Evolutionary conservation across 1,140 invertebrate genomes (phyloP).

Genomic region (Papilio polytes): DNA sequence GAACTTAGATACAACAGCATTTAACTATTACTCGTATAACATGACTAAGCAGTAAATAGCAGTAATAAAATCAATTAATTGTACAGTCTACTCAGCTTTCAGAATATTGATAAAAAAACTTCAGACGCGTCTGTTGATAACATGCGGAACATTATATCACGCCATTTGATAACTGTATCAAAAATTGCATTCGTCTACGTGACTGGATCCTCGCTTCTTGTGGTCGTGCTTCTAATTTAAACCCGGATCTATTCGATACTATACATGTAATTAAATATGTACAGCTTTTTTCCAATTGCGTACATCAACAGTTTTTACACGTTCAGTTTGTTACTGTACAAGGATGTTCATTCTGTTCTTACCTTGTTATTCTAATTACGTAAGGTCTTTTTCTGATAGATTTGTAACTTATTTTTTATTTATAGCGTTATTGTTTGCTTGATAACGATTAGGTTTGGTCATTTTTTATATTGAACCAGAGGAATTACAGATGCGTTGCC

Average conservation of each 20-base stretch:
- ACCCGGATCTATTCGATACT: background rate
- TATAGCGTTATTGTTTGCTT: background rate
- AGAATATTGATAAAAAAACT: background rate
- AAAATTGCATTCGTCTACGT: slow-evolving; percentile 33
- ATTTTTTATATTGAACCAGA: background rate
- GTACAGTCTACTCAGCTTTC: background rate
- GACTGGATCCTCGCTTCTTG: slow-evolving; percentile 18
- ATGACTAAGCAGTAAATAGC: background rate
- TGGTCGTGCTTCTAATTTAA: slow-evolving; percentile 12
- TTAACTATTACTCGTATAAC: background rate
- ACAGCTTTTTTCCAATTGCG: background rate
- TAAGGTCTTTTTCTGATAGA: background rate
- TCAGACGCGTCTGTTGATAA: background rate
- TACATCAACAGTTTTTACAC: slow-evolving; percentile 11
- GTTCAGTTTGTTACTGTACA: slow-evolving; percentile 1
- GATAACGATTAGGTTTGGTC: background rate
- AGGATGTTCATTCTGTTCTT: slow-evolving; percentile 6
- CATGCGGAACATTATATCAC: slow-evolving; percentile 14
- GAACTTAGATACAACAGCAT: no score
- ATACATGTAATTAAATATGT: background rate
- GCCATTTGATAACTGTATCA: slow-evolving; percentile 29
- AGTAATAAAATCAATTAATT: background rate
- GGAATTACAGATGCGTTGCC: no score
- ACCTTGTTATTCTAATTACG: background rate
- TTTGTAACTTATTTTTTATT: background rate